Conservation (phyloP, 2,888 invertebrate genomes). For the Thecocarcelia acutangulata region DNA sequence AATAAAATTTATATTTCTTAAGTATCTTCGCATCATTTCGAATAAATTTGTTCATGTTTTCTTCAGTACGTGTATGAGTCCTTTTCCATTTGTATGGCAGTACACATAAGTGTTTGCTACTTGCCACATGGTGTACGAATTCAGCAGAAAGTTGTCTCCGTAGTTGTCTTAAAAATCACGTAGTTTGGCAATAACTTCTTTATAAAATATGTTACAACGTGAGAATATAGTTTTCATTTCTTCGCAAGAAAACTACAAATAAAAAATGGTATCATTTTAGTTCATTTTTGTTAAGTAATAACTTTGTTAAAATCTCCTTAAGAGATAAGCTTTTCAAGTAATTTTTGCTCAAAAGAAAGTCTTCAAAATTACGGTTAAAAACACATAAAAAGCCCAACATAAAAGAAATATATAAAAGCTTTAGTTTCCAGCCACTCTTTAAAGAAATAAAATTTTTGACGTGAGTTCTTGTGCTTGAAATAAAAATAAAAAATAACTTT, state of each 20-base stretch:
- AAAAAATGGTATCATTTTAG: neutral
- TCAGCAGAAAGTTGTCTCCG: conserved; percentile 52
- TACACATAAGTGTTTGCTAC: conserved; percentile 4
- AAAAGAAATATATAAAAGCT: too few relatives aligned
- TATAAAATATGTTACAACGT: conserved; percentile 70
- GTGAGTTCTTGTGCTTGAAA: too few relatives aligned
- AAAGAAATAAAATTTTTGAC: too few relatives aligned
- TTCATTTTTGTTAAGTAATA: too few relatives aligned
- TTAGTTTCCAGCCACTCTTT: too few relatives aligned
- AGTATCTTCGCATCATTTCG: conserved; percentile 52
- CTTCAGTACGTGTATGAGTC: conserved; percentile 20
- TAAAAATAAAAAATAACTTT: too few relatives aligned
- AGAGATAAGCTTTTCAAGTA: too few relatives aligned
- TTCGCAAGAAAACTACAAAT: conserved; percentile 23
- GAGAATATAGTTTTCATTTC: conserved; percentile 65
- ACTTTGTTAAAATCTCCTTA: too few relatives aligned
- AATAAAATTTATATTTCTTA: conserved; percentile 50
- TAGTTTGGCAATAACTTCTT: conserved; percentile 71
- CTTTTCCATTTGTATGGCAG: neutral
- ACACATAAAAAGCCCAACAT: too few relatives aligned
- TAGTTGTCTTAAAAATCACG: conserved; percentile 71
- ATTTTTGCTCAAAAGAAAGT: too few relatives aligned
- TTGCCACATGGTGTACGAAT: conserved; percentile 58
- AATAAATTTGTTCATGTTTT: conserved; percentile 39
- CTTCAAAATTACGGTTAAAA: too few relatives aligned